phyloP scores from a whole-genome alignment of 2,113 vertebrate species.

The Bubo scandiacus region DNA sequence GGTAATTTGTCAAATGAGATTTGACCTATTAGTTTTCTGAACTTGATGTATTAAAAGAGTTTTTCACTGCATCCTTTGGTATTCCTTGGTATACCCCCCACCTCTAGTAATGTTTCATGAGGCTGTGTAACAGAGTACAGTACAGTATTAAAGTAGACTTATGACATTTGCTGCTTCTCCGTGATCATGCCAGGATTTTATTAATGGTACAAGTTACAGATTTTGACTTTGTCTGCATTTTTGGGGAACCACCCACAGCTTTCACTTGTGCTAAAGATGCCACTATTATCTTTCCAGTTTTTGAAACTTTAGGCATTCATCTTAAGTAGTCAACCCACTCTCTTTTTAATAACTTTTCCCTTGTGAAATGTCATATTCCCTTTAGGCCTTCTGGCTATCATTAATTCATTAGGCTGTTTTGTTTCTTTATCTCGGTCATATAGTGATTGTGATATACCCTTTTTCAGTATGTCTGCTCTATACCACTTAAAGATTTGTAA shows the following conservation, averaged over 20 bases:
- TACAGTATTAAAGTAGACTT: background rate
- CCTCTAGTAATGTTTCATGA: background rate
- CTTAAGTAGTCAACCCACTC: background rate
- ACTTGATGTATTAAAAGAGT: background rate
- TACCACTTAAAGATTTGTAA: background rate
- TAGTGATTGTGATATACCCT: background rate
- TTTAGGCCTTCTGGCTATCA: background rate
- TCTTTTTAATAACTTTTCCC: background rate
- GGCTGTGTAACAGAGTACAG: background rate
- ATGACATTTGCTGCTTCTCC: fast-evolving
- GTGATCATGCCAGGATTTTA: background rate
- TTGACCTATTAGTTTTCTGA: background rate
- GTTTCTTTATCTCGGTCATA: background rate
- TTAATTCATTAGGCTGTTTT: background rate
- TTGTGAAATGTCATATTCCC: background rate
- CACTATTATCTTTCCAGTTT: background rate
- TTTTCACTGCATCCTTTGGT: background rate
- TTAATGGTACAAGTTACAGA: background rate
- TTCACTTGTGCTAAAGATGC: background rate
- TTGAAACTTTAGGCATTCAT: background rate
- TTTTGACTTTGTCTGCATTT: background rate
- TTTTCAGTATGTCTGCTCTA: background rate
- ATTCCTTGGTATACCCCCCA: background rate
- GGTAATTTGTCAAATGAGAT: background rate
- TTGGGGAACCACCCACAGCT: background rate